Conservation (phyloP, 2,888 invertebrate genomes). For the Acrobasis repandana region DNA sequence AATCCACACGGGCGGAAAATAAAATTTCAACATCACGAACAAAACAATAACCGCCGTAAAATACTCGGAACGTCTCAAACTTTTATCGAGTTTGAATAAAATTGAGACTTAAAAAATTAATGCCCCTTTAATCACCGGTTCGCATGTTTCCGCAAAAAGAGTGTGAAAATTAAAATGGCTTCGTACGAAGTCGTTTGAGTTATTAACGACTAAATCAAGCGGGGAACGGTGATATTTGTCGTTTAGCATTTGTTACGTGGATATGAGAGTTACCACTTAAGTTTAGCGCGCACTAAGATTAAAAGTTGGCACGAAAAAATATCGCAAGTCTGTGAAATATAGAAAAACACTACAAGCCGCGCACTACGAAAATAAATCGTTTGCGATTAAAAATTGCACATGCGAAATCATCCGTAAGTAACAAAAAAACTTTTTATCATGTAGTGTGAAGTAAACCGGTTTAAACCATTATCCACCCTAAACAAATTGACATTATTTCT, state of each 20-base stretch:
- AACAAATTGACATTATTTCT: too few species aligned
- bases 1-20: neutral
- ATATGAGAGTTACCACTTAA: neutral
- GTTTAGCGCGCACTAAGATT: neutral
- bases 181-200: slow-evolving; percentile 54
- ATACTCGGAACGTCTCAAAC: slow-evolving; percentile 4
- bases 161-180: slow-evolving; percentile 57
- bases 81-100: slow-evolving; percentile 26
- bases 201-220: slow-evolving; percentile 53
- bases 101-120: slow-evolving; percentile 64
- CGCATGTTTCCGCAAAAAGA: slow-evolving; percentile 54
- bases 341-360: too few species aligned
- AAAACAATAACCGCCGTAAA: neutral
- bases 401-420: too few species aligned
- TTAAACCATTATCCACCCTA: too few species aligned
- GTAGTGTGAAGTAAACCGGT: too few species aligned
- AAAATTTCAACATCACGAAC: neutral
- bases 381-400: too few species aligned
- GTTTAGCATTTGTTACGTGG: slow-evolving; percentile 21
- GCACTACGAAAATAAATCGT: too few species aligned
- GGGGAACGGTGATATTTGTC: slow-evolving; percentile 28
- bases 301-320: too few species aligned
- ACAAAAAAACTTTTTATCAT: too few species aligned
- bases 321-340: too few species aligned
- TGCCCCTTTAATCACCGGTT: slow-evolving; percentile 63